Evolutionary conservation across 2,113 vertebrate species (phyloP), one percentile per base, ranked within the genome.

Genomic region (Dascyllus trimaculatus): DNA sequence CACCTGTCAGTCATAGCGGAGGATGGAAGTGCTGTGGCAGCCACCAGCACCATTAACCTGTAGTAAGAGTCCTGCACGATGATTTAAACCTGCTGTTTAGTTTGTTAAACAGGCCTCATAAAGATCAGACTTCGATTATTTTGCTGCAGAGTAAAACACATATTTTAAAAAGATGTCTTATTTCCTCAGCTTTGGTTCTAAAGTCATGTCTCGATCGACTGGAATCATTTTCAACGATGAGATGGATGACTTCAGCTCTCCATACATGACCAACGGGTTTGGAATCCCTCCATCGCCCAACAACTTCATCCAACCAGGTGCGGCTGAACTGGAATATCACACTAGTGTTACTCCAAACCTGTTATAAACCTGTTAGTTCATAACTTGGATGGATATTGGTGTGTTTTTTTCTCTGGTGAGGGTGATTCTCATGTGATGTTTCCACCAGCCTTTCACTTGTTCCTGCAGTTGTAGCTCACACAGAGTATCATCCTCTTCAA

Each of bases 201-300:
- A 96, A 80, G 91, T 99, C 38, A 95, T 94, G 68, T 99, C 98
- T 45, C 90, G 8, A 0, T 93, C 95, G 52, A 98, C 95, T 1
- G 98, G 98, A 24, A 99, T 99, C 46, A 90, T 99, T 65, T 99
- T 96, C 88, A 99, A 99, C 0, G 93, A 99, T 13, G 96, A 98
- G 88, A 99, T 99, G 98, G 97, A 97, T 4, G 98, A 99, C 88
- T 99, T 99, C 94, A 97, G 97, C 88, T 97, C 96, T 19, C 97
- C 96, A 2, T 48, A 94, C 80, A 95, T 97, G 46, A 85, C 77
- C 61, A 97, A 98, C 38, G 93, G 95, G 26, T 98, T 96, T 71
- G 96, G 96, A 70, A 87, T 98, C 13, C 94, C 95, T 77, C 97
- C 98, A 11, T 99, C 97, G 0, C 95, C 95, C 0, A 97, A 96